Evolutionary conservation across 2,797 vertebrate species (phyloP).

Genomic region (Onychomys torridus): DNA sequence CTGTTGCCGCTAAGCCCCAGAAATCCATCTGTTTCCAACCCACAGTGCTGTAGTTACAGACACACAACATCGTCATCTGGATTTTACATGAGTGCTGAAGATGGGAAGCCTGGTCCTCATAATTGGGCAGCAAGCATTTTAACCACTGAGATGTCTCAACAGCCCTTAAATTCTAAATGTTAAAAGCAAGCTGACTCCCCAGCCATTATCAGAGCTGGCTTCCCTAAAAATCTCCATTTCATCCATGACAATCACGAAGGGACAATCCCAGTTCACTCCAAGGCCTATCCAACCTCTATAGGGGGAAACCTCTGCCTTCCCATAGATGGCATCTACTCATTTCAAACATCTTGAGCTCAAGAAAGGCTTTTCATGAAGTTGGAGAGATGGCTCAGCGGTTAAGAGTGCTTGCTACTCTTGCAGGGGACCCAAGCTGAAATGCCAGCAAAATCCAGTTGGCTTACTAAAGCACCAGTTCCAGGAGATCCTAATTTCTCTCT

Average conservation of each 20-base stretch:
- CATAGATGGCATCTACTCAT: background rate
- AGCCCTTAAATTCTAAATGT: slow-evolving; percentile 6
- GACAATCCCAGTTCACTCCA: background rate
- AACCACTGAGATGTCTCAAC: background rate
- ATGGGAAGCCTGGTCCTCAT: background rate
- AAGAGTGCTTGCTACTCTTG: background rate
- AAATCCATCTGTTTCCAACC: background rate
- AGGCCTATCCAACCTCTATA: background rate
- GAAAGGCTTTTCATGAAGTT: background rate
- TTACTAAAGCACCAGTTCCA: background rate
- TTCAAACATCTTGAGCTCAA: background rate
- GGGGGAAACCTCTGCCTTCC: background rate
- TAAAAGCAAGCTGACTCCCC: background rate
- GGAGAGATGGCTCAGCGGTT: background rate
- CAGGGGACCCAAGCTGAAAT: background rate
- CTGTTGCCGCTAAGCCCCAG: no score
- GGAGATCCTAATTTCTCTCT: background rate
- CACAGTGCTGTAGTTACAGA: background rate
- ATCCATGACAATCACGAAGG: background rate
- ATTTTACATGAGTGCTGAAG: background rate
- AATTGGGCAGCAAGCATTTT: background rate
- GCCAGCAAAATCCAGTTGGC: background rate
- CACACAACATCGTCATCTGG: background rate
- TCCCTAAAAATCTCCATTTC: background rate
- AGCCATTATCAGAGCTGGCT: background rate